Base-by-base conservation (phyloP, 2,113 vertebrate species). In the Colius striatus region DNA sequence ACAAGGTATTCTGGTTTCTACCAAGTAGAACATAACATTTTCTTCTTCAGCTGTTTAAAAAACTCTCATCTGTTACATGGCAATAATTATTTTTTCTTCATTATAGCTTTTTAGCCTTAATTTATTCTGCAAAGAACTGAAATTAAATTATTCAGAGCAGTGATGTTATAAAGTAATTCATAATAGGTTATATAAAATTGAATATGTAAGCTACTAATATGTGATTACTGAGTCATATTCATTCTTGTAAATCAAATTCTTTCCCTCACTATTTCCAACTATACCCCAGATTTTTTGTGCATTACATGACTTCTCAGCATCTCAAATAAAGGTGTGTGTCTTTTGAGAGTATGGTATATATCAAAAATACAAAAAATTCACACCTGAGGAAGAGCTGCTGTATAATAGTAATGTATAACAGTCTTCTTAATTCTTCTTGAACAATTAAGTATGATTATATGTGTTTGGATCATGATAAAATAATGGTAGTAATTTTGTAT, bases 1-100 rank as follows among this genome's bases (percentile, higher is more conserved):
- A 99, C 97, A 99, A 99, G 99, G 99, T 99, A 98, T 77, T 92
- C 76, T 73, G 89, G 84, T 88, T 89, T 79, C 50, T 82, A 2
- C 57, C 23, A 11, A 54, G 19, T 36, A 25, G 6, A 22, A 47
- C 9, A 3, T 79, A 53, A 43, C 8, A 26, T 67, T 84, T 54
- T 84, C 50, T 82, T 85, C 25, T 47, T 76, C 25, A 62, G 21
- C 43, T 60, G 11, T 50, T 96, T 43, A 63, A 3, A 23, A 36
- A 82, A 78, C 19, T 36, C 13, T 65, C 8, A 2, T 47, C 12
- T 58, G 13, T 77, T 83, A 53, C 12, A 22, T 17, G 48, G 34
- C 38, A 77, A 55, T 51, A 34, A n/a, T 81, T 94, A 0, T 71
- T 85, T 23, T 75, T 45, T 61, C 29, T 73, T 38, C 5, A 4